Conservation (phyloP, 2,113 vertebrate species). For the Beaufortia kweichowensis region DNA sequence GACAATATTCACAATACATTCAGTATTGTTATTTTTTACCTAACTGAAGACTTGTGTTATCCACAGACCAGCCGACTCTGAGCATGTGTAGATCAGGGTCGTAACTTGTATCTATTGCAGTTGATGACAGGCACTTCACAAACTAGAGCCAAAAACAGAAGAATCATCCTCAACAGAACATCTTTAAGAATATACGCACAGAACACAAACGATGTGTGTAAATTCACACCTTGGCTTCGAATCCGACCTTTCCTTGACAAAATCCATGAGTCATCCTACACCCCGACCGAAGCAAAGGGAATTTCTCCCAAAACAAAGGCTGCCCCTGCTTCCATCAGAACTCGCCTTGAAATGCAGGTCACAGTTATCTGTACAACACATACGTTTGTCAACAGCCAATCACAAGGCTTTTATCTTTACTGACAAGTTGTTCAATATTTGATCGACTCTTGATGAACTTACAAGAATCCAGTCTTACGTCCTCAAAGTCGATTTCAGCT, state of each 20-base stretch:
- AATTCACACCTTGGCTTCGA: constrained; percentile 79
- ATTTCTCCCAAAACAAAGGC: constrained; percentile 80
- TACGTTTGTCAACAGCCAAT: neutral
- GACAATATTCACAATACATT: too few species aligned
- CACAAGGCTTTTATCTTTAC: neutral
- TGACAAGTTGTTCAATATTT: neutral
- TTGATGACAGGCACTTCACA: constrained; percentile 71
- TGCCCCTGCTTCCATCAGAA: constrained; percentile 79
- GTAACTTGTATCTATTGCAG: constrained; percentile 56
- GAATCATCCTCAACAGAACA: neutral
- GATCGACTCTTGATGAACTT: constrained; percentile 50
- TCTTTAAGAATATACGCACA: neutral
- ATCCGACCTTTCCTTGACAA: constrained; percentile 77
- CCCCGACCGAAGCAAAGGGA: constrained; percentile 84
- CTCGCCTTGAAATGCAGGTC: constrained; percentile 85
- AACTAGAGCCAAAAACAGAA: constrained; percentile 62
- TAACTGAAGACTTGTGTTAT: constrained; percentile 75
- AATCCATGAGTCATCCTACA: constrained; percentile 84
- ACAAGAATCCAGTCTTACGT: constrained; percentile 81
- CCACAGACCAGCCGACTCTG: constrained; percentile 85
- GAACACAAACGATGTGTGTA: neutral
- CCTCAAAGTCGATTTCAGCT: constrained; percentile 74
- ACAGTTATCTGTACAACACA: constrained; percentile 71
- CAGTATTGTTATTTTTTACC: constrained; percentile 66
- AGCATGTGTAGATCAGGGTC: constrained; percentile 69